Base-by-base conservation (phyloP, 2,888 invertebrate genomes). In the Ormyrus pomaceus region DNA sequence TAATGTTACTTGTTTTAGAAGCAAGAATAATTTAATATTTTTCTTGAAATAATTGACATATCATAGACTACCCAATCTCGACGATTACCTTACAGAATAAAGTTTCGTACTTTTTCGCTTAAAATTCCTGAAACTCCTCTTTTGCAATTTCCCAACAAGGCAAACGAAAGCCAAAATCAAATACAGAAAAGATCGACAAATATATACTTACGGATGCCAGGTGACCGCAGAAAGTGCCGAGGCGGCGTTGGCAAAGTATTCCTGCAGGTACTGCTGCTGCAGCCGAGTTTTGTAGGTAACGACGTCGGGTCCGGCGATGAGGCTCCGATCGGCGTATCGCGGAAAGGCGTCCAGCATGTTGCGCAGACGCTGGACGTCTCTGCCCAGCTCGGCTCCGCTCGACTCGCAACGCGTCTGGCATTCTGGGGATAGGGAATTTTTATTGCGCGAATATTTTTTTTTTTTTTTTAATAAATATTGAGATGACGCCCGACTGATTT, bases 181-280 rank as follows among this genome's bases (percentile, higher is more conserved):
- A 19, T 19, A 1, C 19, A 59, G 10, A n/a, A n/a, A 13, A 10
- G 5, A 68, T n/a, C 5, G 59, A 51, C 45, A n/a, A 65, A 58
- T 34, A 55, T 48, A 64, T 46, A 92, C 93, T 93, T 91, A 96
- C 96, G 95, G 95, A 88, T 95, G 94, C 92, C 95, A 93, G 64
- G 95, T 92, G 65, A 95, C 91, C 3, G 95, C 95, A 48, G 94
- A 92, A 86, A 95, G 92, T 83, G 93, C 91, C 82, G 93, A 92
- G 82, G 92, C 92, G 0, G 94, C 93, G 70, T 84, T 83, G 78
- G 82, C 82, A 13, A 92, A 86, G 82, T 91, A 91, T 79, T 90
- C 88, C 80, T 87, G 87, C 1, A 92, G 85, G 82, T 89, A 92
- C 68, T 87, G 86, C 61, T 88, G 87, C 79, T 91, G 88, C 56